A percentile compares a stretch with the other conserved stretches of the same genome.
These are phyloP conservation scores for Pempheris klunzingeri DNA, from an alignment of 2,797 vertebrate genomes.

Conservation along the genomic window DNA sequence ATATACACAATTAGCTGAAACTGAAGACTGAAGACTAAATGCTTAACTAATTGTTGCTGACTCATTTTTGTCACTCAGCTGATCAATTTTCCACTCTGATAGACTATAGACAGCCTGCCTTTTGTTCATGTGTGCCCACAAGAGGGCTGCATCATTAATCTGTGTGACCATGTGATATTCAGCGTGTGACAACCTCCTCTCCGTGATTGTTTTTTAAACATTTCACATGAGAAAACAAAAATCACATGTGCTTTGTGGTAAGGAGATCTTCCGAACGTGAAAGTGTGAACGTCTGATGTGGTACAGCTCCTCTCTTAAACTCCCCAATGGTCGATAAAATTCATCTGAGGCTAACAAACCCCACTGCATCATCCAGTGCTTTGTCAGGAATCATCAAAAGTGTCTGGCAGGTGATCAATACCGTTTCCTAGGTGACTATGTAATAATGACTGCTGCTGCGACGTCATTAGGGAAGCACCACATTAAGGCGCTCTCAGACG, in stretches of 20 bases:
- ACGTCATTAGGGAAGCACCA: conserved; percentile 55
- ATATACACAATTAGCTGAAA: too few species aligned
- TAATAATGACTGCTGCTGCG: conserved; percentile 40
- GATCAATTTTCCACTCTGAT: background rate
- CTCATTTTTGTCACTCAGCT: background rate
- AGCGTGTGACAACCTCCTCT: background rate
- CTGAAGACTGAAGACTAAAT: background rate
- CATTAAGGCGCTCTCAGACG: conserved; percentile 52
- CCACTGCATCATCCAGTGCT: conserved; percentile 12
- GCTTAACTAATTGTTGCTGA: background rate
- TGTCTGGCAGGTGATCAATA: conserved; percentile 56
- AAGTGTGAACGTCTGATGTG: background rate
- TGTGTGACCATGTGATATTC: background rate
- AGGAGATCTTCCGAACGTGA: background rate
- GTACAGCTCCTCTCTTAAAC: background rate
- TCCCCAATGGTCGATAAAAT: conserved; percentile 4
- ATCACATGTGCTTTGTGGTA: background rate
- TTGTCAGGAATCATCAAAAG: conserved; percentile 31
- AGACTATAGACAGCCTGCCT: background rate
- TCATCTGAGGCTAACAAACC: conserved; percentile 1
- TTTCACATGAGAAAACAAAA: background rate
- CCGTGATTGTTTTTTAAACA: background rate
- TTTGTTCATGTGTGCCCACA: background rate
- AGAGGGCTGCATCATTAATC: background rate
- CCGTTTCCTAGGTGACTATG: conserved; percentile 51